Percentiles rank a stretch among this genome's conserved stretches.
These are phyloP conservation scores for Meteorus colon DNA, from an alignment of 2,888 invertebrate species.

Conservation along the genomic window DNA sequence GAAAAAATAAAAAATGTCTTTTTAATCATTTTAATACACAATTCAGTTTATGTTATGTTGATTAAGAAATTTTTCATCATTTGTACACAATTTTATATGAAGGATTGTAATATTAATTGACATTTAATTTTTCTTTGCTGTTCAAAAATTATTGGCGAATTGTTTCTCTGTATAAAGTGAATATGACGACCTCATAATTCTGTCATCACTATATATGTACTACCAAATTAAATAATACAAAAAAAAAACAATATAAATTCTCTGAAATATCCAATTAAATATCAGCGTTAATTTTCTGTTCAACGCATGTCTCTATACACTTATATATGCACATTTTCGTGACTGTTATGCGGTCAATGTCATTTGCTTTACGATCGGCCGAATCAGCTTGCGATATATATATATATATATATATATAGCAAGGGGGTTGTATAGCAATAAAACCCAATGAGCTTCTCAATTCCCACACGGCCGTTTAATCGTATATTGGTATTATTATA, in stretches of 20 bases:
- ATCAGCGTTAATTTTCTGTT: not conserved
- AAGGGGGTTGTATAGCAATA: slow-evolving; percentile 40
- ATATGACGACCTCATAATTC: no score
- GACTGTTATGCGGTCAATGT: slow-evolving; percentile 40
- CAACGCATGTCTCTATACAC: not conserved
- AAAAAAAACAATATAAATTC: no score
- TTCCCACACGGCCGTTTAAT: slow-evolving; percentile 14
- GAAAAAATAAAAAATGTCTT: not conserved
- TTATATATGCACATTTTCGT: slow-evolving; percentile 43
- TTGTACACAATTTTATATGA: no score
- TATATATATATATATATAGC: not conserved
- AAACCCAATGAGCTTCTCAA: slow-evolving; percentile 44
- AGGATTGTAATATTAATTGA: no score
- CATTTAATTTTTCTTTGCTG: no score
- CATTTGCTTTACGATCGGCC: slow-evolving; percentile 56
- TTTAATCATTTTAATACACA: not conserved
- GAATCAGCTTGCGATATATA: slow-evolving; percentile 52
- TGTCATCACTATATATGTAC: no score
- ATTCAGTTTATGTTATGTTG: no score
- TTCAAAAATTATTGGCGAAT: no score
- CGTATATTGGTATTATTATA: slow-evolving; percentile 1
- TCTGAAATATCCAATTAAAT: no score
- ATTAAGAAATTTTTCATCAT: no score
- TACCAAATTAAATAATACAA: no score
- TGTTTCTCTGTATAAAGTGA: no score